phyloP scores from a whole-genome alignment of 1,140 invertebrate species.

The Drosophila kanapiae region DNA sequence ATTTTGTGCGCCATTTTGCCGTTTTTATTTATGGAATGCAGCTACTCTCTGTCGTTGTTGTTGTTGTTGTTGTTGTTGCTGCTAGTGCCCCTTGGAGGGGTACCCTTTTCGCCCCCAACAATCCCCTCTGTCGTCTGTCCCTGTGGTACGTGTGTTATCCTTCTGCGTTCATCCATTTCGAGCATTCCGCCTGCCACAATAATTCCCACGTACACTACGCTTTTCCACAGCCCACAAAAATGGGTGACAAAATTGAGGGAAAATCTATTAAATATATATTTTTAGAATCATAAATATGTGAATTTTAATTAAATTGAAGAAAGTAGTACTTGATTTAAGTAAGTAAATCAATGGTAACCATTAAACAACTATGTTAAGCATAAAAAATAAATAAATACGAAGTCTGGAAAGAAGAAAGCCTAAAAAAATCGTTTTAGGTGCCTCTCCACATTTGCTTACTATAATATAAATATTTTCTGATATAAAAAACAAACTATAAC shows the following conservation, averaged over 20 bases:
- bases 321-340: neutral
- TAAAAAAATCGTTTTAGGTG: too few relatives aligned
- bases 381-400: too few relatives aligned
- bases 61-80: conserved; percentile 1
- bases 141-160: conserved; percentile 72
- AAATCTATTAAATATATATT: neutral
- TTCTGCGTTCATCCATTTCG: conserved; percentile 65
- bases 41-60: conserved; percentile 62
- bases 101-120: too few relatives aligned
- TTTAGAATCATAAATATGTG: neutral
- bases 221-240: conserved; percentile 18
- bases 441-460: too few relatives aligned
- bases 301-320: neutral
- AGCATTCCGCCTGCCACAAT: conserved; percentile 72
- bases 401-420: too few relatives aligned
- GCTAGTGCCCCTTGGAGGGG: conserved; percentile 7
- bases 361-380: neutral
- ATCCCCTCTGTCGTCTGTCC: conserved; percentile 27
- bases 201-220: conserved; percentile 71
- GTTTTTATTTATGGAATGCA: conserved; percentile 82
- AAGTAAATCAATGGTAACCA: neutral
- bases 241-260: neutral
- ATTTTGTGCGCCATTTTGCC: conserved; percentile 80
- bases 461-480: neutral
- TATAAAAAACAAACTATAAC: neutral